phyloP scores from a whole-genome alignment of 2,797 vertebrate genomes.

The Myotis vivesi region DNA sequence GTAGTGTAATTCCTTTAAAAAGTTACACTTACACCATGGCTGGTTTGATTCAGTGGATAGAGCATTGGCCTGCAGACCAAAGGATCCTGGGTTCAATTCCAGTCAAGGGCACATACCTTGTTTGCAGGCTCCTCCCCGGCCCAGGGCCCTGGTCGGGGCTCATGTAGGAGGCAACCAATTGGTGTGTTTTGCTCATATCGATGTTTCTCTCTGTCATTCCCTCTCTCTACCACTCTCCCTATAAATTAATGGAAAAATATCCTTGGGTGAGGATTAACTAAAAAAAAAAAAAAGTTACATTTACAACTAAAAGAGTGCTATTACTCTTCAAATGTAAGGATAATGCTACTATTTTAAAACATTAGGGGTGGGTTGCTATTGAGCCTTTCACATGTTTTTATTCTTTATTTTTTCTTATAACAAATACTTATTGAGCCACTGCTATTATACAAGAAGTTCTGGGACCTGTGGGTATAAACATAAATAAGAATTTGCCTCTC shows the following conservation, averaged over 20 bases:
- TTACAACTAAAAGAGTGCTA: slow-evolving; percentile 10
- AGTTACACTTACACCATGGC: not conserved
- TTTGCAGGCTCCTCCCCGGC: too few relatives aligned
- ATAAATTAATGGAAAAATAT: too few relatives aligned
- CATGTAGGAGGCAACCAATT: too few relatives aligned
- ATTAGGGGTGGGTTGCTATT: not conserved
- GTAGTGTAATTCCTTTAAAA: not conserved
- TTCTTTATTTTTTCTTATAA: not conserved
- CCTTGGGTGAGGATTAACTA: too few relatives aligned
- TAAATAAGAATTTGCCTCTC: not conserved
- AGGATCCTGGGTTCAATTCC: too few relatives aligned
- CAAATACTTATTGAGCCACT: not conserved
- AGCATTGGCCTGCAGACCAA: too few relatives aligned
- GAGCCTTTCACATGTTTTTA: not conserved
- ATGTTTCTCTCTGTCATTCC: too few relatives aligned
- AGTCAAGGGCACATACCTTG: too few relatives aligned
- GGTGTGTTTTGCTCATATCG: too few relatives aligned
- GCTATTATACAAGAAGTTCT: not conserved
- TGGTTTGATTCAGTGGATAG: too few relatives aligned
- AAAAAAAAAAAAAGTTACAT: not conserved
- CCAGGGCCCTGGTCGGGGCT: too few relatives aligned
- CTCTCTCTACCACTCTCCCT: too few relatives aligned
- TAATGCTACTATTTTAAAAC: not conserved
- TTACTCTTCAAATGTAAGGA: not conserved
- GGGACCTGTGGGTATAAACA: not conserved